Percentiles rank a stretch among this genome's conserved stretches.
Conservation (phyloP, 1,140 invertebrate genomes). For the Triops cancriformis region DNA sequence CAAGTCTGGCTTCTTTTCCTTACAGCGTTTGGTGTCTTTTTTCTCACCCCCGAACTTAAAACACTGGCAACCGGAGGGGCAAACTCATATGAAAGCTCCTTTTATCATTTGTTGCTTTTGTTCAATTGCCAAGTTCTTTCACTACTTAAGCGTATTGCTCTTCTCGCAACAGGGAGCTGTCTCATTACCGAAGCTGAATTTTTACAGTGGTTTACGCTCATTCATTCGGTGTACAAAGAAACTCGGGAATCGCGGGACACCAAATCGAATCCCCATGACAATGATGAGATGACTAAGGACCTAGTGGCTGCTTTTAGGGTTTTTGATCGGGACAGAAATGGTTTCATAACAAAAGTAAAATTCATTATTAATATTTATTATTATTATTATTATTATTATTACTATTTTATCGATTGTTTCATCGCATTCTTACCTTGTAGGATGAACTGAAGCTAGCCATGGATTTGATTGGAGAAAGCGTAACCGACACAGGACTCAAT, state of each 20-base stretch:
- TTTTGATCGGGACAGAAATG: slow-evolving; percentile 65
- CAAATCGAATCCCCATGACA: slow-evolving; percentile 39
- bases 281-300: slow-evolving; percentile 55
- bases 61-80: neutral
- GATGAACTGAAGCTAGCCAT: slow-evolving; percentile 63
- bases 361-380: slow-evolving; percentile 20
- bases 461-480: slow-evolving; percentile 65
- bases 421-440: slow-evolving; percentile 34
- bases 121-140: neutral
- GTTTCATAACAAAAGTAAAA: slow-evolving; percentile 53
- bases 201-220: slow-evolving; percentile 58
- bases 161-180: slow-evolving; percentile 46
- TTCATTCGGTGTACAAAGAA: slow-evolving; percentile 51
- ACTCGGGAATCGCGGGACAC: slow-evolving; percentile 26
- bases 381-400: too few relatives aligned
- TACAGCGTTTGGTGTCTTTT: neutral
- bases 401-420: neutral
- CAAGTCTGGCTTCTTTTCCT: too few relatives aligned
- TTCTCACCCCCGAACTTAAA: neutral
- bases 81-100: neutral
- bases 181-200: slow-evolving; percentile 62
- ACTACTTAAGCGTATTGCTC: slow-evolving; percentile 7
- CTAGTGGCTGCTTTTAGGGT: slow-evolving; percentile 65
- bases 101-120: slow-evolving; percentile 14
- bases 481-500: slow-evolving; percentile 59